These are phyloP conservation scores for Propithecus deckenii DNA, from an alignment of 2,797 vertebrate genomes.

Conservation along the genomic window DNA sequence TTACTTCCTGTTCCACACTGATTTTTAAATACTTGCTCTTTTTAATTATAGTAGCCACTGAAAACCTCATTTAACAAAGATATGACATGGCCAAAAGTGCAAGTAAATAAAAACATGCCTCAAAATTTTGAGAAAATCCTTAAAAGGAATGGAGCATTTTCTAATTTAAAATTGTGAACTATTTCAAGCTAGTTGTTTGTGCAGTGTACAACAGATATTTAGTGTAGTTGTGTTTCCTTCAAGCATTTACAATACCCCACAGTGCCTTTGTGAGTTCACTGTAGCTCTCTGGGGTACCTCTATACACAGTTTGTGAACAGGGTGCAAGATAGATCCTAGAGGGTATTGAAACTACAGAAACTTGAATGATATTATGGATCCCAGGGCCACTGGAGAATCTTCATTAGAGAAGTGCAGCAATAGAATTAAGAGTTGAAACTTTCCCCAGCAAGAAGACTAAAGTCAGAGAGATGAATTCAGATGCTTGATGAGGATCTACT, in stretches of 20 bases:
- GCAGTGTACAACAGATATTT: neutral
- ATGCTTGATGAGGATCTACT: neutral
- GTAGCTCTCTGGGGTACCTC: neutral
- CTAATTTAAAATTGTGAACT: neutral
- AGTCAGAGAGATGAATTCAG: neutral
- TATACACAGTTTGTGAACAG: neutral
- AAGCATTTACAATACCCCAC: neutral
- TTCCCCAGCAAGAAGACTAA: neutral
- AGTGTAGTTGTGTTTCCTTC: neutral
- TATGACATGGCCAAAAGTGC: neutral
- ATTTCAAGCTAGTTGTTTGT: neutral
- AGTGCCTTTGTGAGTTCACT: neutral
- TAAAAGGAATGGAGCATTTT: neutral
- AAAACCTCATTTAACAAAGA: neutral
- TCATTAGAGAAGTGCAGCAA: neutral
- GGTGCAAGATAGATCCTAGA: neutral
- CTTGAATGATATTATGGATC: neutral
- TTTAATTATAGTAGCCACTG: neutral
- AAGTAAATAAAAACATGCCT: neutral
- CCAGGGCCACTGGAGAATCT: neutral
- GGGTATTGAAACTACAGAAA: neutral
- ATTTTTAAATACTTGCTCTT: neutral
- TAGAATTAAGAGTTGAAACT: neutral
- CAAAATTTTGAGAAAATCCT: neutral
- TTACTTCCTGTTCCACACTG: neutral